phyloP scores from a whole-genome alignment of 2,797 vertebrate genomes.

The Fistularia tabacaria region DNA sequence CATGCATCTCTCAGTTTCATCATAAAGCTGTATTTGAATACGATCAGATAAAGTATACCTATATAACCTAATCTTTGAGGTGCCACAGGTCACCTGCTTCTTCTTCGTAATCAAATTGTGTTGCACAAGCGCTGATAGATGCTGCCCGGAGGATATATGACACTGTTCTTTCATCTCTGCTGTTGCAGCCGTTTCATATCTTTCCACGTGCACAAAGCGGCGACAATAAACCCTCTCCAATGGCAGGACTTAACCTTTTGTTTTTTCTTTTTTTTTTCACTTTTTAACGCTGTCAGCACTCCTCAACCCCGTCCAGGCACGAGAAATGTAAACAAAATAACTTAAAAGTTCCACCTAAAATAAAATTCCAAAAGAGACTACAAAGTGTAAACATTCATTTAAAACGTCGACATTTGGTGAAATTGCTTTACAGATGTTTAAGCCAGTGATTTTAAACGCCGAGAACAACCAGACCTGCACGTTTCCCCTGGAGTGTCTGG shows the following conservation, averaged over 20 bases:
- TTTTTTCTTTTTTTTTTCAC: too few relatives aligned
- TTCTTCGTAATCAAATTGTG: constrained; percentile 7
- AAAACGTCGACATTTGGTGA: constrained; percentile 23
- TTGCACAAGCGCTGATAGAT: constrained; percentile 32
- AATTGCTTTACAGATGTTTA: too few relatives aligned
- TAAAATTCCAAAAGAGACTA: constrained; percentile 24
- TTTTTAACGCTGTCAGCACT: too few relatives aligned
- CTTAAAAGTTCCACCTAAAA: too few relatives aligned
- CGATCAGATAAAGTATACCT: too few relatives aligned
- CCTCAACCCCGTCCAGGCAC: too few relatives aligned
- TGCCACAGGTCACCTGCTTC: constrained; percentile 6
- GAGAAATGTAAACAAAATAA: too few relatives aligned
- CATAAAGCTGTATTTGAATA: too few relatives aligned
- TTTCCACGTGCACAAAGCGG: neutral
- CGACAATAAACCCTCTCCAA: too few relatives aligned
- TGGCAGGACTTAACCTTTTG: too few relatives aligned
- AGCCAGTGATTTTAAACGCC: constrained; percentile 23
- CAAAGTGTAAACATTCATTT: constrained; percentile 53
- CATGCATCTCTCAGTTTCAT: too few relatives aligned
- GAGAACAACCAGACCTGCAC: constrained; percentile 10
- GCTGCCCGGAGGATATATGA: constrained; percentile 26
- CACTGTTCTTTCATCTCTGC: constrained; percentile 11
- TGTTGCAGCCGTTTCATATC: neutral
- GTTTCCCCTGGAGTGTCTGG: too few relatives aligned
- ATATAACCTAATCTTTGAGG: neutral